These are phyloP conservation scores for Amazonetta brasiliensis DNA, from an alignment of 2,797 vertebrate species.

Conservation along the genomic window DNA sequence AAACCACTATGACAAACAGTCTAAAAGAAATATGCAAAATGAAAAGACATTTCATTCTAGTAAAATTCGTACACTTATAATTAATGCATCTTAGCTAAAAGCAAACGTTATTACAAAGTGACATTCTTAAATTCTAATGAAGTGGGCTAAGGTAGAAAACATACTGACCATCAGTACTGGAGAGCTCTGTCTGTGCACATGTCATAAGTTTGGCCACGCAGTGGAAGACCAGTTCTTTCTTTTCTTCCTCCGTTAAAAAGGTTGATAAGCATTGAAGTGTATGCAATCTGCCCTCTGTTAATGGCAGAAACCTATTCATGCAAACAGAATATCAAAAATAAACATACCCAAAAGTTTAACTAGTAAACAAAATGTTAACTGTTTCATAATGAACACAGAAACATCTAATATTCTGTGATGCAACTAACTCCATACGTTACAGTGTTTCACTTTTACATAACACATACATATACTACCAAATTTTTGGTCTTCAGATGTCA, in stretches of 20 bases:
- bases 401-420: background rate
- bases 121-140: background rate
- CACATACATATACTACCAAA: background rate
- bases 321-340: slow-evolving; percentile 22
- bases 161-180: slow-evolving; percentile 82
- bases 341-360: background rate
- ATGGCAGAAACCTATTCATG: slow-evolving; percentile 87
- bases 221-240: slow-evolving; percentile 85
- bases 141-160: background rate
- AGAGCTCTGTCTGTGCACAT: slow-evolving; percentile 83
- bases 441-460: background rate
- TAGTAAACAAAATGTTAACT: background rate
- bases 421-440: background rate
- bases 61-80: background rate
- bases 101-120: background rate
- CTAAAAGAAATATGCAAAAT: background rate
- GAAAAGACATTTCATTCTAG: background rate
- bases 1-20: background rate
- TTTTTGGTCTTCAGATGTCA: background rate
- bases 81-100: background rate
- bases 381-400: background rate
- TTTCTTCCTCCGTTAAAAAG: slow-evolving; percentile 84
- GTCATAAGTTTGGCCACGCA: slow-evolving; percentile 89
- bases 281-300: slow-evolving; percentile 88
- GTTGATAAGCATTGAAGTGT: slow-evolving; percentile 91